Percentiles rank a stretch among this genome's conserved stretches.
phyloP scores from a whole-genome alignment of 2,797 vertebrate species.

The Atherinosoma microstoma region DNA sequence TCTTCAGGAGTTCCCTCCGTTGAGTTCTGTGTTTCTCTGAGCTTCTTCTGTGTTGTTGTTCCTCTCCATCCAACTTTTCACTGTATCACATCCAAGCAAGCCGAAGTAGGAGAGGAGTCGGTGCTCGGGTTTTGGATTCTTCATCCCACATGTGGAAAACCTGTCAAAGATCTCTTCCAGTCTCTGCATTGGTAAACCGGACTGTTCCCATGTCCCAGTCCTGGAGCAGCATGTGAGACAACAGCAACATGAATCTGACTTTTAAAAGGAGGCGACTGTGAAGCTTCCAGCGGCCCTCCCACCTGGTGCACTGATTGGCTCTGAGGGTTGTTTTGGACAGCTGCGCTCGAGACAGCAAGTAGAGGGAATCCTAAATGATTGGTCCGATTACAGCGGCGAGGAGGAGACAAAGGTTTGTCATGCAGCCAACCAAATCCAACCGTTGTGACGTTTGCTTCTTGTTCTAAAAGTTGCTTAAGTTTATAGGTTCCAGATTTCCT shows the following conservation, averaged over 20 bases:
- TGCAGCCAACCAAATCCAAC: conserved; percentile 76
- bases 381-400: conserved; percentile 72
- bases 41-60: conserved; percentile 30
- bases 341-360: conserved; percentile 73
- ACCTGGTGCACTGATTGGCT: conserved; percentile 77
- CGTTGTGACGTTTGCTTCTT: conserved; percentile 81
- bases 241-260: conserved; percentile 71
- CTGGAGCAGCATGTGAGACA: conserved; percentile 68
- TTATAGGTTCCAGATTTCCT: conserved; percentile 96
- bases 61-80: conserved; percentile 22
- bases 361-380: conserved; percentile 61
- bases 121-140: conserved; percentile 11
- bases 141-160: conserved; percentile 37
- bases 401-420: conserved; percentile 73
- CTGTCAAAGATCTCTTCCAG: conserved; percentile 17
- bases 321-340: conserved; percentile 53
- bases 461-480: conserved; percentile 84
- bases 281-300: conserved; percentile 73
- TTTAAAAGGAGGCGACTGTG: conserved; percentile 80
- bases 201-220: conserved; percentile 40
- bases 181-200: conserved; percentile 32
- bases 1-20: conserved; percentile 39
- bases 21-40: conserved; percentile 7
- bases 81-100: conserved; percentile 24
- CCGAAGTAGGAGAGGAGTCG: conserved; percentile 13